Evolutionary conservation across 2,888 invertebrate species (phyloP).

Genomic region (Rhamphomyia laevipes): DNA sequence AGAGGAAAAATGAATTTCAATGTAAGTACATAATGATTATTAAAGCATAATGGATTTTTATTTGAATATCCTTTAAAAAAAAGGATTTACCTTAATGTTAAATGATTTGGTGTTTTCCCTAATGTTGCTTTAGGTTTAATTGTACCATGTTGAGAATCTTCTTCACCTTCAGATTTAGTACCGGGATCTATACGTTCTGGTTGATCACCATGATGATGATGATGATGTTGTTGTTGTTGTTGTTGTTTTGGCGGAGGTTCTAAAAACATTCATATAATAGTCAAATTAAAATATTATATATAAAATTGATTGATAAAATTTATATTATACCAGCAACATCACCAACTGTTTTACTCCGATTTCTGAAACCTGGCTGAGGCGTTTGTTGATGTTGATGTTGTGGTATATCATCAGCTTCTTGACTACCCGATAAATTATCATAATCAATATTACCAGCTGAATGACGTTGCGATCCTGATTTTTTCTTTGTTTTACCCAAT

Average conservation of each 20-base stretch:
- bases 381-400: constrained; percentile 26
- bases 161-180: constrained; percentile 78
- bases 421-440: constrained; percentile 64
- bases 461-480: constrained; percentile 62
- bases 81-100: constrained; percentile 58
- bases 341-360: constrained; percentile 84
- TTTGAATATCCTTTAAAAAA: neutral
- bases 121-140: constrained; percentile 54
- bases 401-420: constrained; percentile 56
- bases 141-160: constrained; percentile 60
- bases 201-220: constrained; percentile 33
- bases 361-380: constrained; percentile 49
- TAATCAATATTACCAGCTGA: constrained; percentile 79
- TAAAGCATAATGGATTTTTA: neutral
- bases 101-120: constrained; percentile 86
- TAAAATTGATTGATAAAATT: neutral
- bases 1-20: neutral
- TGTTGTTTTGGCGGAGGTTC: constrained; percentile 9
- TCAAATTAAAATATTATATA: neutral
- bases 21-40: neutral
- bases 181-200: constrained; percentile 55
- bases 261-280: neutral
- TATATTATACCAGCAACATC: constrained; percentile 58
- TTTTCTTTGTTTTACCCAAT: constrained; percentile 66
- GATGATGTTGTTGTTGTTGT: no score